Evolutionary conservation across 2,113 vertebrate genomes (phyloP).

Genomic region (Choloepus hoffmanni): DNA sequence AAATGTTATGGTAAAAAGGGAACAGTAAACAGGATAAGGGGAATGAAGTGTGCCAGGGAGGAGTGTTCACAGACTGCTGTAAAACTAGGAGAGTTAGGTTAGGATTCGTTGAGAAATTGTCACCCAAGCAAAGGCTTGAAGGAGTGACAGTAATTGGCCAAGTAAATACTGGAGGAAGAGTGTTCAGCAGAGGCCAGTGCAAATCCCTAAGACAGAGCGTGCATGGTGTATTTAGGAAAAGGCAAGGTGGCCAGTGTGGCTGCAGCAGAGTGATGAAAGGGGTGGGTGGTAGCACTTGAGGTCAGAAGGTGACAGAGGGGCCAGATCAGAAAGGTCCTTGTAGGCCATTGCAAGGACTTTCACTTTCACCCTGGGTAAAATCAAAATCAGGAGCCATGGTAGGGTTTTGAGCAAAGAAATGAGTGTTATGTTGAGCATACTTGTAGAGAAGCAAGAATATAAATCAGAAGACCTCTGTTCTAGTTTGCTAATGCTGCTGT

Average conservation of each 20-base stretch:
- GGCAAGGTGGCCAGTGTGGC: no score
- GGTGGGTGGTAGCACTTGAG: background rate
- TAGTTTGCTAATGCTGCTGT: no score
- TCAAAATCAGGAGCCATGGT: background rate
- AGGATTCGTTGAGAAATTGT: no score
- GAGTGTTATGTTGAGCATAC: background rate
- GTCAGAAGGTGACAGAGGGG: background rate
- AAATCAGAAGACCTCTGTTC: background rate
- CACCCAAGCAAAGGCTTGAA: background rate
- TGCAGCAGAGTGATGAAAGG: background rate
- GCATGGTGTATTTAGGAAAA: background rate
- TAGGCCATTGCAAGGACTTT: background rate
- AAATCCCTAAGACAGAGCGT: background rate
- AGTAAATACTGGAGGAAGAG: no score
- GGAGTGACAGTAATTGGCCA: background rate
- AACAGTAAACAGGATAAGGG: background rate
- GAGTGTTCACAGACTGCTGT: no score
- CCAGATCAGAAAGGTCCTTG: background rate
- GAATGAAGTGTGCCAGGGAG: background rate
- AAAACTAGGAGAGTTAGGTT: background rate
- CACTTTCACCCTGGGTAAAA: background rate
- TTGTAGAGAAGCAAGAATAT: background rate
- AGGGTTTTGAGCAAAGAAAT: background rate
- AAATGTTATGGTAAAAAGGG: background rate
- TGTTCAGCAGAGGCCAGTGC: background rate